These are phyloP conservation scores for Solenopsis invicta DNA, from an alignment of 1,140 invertebrate species.

Conservation along the genomic window DNA sequence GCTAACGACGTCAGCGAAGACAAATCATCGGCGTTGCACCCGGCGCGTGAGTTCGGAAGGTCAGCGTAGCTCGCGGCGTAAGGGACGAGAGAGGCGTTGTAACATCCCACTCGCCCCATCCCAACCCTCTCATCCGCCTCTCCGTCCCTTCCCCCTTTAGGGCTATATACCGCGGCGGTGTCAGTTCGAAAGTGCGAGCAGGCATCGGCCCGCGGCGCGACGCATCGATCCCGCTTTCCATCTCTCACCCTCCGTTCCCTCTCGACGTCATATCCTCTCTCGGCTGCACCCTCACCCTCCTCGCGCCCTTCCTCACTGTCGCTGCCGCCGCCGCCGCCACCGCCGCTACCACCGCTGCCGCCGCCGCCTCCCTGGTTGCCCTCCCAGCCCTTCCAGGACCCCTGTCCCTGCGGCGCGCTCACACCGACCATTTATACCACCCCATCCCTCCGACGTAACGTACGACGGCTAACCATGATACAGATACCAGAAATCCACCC, in stretches of 20 bases:
- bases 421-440: constrained; percentile 77
- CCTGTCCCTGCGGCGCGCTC: constrained; percentile 68
- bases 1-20: constrained; percentile 60
- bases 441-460: constrained; percentile 67
- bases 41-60: constrained; percentile 58
- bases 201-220: constrained; percentile 84
- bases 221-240: constrained; percentile 83
- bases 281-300: constrained; percentile 60
- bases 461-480: constrained; percentile 84
- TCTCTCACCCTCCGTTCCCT: constrained; percentile 67
- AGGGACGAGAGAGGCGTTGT: constrained; percentile 36
- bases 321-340: constrained; percentile 34
- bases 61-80: constrained; percentile 46
- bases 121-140: neutral
- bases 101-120: constrained; percentile 33
- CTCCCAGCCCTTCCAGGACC: constrained; percentile 54
- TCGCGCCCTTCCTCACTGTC: constrained; percentile 36
- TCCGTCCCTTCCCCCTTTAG: constrained; percentile 17
- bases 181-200: constrained; percentile 81
- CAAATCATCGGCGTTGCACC: constrained; percentile 59
- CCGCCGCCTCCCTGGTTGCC: constrained; percentile 40
- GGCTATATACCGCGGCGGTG: constrained; percentile 69
- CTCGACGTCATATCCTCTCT: constrained; percentile 75
- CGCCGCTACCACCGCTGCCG: constrained; percentile 25
- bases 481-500: constrained; percentile 79